Percentiles rank a stretch among this genome's conserved stretches.
Evolutionary conservation across 2,888 invertebrate species (phyloP).

Genomic region (Neocrepidodera transversa): DNA sequence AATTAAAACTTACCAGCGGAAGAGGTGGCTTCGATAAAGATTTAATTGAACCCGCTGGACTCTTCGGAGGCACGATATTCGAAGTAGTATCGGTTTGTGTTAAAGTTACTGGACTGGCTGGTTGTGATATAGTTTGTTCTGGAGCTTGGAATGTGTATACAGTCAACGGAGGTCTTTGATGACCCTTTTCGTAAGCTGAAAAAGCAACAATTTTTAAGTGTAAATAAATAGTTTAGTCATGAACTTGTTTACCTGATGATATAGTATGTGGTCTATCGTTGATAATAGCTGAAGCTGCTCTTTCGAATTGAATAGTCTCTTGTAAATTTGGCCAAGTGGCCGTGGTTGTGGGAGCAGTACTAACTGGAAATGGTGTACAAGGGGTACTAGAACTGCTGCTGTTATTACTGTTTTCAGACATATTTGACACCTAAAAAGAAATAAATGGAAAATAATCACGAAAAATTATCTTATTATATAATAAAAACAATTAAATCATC

Average conservation of each 20-base stretch:
- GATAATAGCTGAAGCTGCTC: slow-evolving; percentile 76
- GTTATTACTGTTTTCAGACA: slow-evolving; percentile 64
- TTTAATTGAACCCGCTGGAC: slow-evolving; percentile 55
- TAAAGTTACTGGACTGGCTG: slow-evolving; percentile 61
- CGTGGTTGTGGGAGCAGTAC: slow-evolving; percentile 62
- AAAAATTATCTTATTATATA: slow-evolving; percentile 7
- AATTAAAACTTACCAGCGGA: slow-evolving; percentile 74
- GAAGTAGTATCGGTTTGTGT: slow-evolving; percentile 50
- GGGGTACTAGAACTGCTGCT: slow-evolving; percentile 64
- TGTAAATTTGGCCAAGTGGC: slow-evolving; percentile 82
- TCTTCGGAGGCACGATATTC: slow-evolving; percentile 57
- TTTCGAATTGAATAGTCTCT: slow-evolving; percentile 77
- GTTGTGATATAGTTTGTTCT: slow-evolving; percentile 66
- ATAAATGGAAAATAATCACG: no score
- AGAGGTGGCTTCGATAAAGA: slow-evolving; percentile 67
- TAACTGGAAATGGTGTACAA: slow-evolving; percentile 58
- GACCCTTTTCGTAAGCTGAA: slow-evolving; percentile 84
- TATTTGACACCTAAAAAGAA: slow-evolving; percentile 63
- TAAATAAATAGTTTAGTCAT: no score
- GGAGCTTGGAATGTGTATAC: slow-evolving; percentile 89
- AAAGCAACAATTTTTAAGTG: no score
- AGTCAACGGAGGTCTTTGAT: slow-evolving; percentile 83
- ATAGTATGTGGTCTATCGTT: slow-evolving; percentile 92
- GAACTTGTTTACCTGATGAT: slow-evolving; percentile 77
- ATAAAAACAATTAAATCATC: slow-evolving; percentile 4